These are phyloP conservation scores for Trissolcus brochymenae DNA, from an alignment of 2,888 invertebrate genomes.

Conservation along the genomic window DNA sequence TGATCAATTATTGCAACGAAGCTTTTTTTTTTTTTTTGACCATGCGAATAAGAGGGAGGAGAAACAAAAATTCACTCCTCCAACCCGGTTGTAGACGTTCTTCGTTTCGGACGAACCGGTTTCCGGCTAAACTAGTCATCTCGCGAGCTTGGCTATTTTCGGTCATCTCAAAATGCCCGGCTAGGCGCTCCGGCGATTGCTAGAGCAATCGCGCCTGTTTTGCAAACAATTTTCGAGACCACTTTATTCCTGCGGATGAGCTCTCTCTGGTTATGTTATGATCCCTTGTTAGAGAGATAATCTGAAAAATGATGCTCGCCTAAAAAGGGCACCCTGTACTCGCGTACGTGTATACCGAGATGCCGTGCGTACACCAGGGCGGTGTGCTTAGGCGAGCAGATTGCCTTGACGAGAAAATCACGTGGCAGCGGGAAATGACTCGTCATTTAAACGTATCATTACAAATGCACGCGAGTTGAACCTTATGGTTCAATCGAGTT, in stretches of 20 bases:
- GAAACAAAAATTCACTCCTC: constrained; percentile 39
- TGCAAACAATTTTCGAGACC: not conserved
- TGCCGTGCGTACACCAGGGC: constrained; percentile 51
- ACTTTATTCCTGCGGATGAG: constrained; percentile 16
- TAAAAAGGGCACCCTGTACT: constrained; percentile 55
- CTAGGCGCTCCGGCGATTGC: no score
- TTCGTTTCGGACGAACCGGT: constrained; percentile 57
- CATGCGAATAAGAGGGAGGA: constrained; percentile 41
- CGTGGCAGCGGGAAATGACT: constrained; percentile 75
- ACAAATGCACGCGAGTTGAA: constrained; percentile 63
- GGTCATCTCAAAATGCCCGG: constrained; percentile 21
- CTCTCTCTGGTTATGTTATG: constrained; percentile 10
- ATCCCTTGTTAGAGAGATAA: constrained; percentile 18
- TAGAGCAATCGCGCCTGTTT: not conserved
- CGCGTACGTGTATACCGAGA: constrained; percentile 29
- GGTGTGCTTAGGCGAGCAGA: constrained; percentile 66
- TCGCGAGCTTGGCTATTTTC: constrained; percentile 51
- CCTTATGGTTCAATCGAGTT: constrained; percentile 57
- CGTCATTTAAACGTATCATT: constrained; percentile 75
- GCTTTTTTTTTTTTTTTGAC: constrained; percentile 55
- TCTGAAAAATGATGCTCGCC: constrained; percentile 47
- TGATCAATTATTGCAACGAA: constrained; percentile 60
- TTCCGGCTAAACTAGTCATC: constrained; percentile 56
- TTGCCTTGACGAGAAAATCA: constrained; percentile 75
- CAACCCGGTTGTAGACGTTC: constrained; percentile 28